Evolutionary conservation across 2,113 vertebrate species (phyloP).

Genomic region (Nannobrachium achirus): DNA sequence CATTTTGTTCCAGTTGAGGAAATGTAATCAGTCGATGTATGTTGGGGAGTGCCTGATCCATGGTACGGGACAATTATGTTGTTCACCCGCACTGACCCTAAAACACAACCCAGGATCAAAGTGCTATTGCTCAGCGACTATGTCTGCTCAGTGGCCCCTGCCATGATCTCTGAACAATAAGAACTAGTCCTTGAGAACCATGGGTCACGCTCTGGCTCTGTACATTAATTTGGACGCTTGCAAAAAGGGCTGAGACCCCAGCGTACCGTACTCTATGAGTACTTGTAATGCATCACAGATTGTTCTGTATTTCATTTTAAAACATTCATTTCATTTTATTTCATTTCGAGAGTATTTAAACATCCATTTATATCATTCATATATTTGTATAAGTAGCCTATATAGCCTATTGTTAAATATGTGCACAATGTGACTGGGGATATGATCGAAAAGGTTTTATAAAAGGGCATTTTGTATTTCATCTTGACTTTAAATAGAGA

Average conservation of each 20-base stretch:
- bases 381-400: no score
- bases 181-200: conserved; percentile 53
- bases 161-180: conserved; percentile 65
- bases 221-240: conserved; percentile 66
- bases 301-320: no score
- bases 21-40: conserved; percentile 77
- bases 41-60: conserved; percentile 54
- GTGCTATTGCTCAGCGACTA: conserved; percentile 17
- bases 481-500: no score
- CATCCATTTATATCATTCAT: no score
- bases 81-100: conserved; percentile 62
- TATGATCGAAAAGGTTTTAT: no score
- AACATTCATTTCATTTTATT: no score
- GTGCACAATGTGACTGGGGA: no score
- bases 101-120: conserved; percentile 42
- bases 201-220: conserved; percentile 25
- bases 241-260: conserved; percentile 27
- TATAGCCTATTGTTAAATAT: no score
- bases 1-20: conserved; percentile 80
- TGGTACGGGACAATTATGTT: conserved; percentile 59
- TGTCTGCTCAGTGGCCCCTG: conserved; percentile 41
- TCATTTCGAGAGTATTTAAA: no score
- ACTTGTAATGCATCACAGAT: no score
- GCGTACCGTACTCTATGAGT: no score
- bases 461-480: no score